Base-by-base conservation (phyloP, 2,113 vertebrate genomes). In the Sorex fumeus region DNA sequence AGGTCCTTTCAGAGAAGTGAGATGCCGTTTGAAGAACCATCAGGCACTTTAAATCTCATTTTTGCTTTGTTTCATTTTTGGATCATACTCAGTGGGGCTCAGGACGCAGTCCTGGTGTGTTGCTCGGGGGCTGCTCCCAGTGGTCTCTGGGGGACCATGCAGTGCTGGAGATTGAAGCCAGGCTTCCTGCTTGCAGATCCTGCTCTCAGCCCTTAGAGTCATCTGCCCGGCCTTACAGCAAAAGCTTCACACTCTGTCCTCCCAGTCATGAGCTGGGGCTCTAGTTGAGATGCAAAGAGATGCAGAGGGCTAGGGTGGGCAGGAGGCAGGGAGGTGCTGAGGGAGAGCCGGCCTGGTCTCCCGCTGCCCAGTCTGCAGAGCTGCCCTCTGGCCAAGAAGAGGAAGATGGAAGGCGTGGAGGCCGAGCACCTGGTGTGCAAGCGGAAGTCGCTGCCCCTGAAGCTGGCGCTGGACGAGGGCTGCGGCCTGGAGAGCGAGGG, bases 321-420 rank as follows among this genome's bases (percentile, higher is more conserved):
- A 11, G 13, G 67, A 6, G 10, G 30, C 45, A 0, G 8, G 45
- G 53, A 34, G 23, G 32, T 1, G 30, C 15, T 64, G 40, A 43
- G 3, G 0, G 43, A 19, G 15, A 9, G 50, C n/a, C 1, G 13
- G 53, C 45, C 64, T 15, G 64, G 71, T 7, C 79, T 50, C 60
- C 93, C 91, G 69, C 57, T 3, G 80, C 34, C 76, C 91, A 99
- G 99, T 97, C 97, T 99, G 94, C 98, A 99, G 95, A 99, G 98
- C 88, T 99, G 99, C 97, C 99, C 99, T 15, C 97, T 99, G 53
- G 99, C 99, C 78, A 98, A 99, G 96, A 99, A 99, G 96, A 98
- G 99, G 91, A 99, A 99, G 89, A 97, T 99, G 69, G 98, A 99
- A 94, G 98, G 99, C 23, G 95, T 97, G 0, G 98, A 99, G 95